phyloP scores from a whole-genome alignment of 2,113 vertebrate species.

The Psilopsiagon aurifrons region DNA sequence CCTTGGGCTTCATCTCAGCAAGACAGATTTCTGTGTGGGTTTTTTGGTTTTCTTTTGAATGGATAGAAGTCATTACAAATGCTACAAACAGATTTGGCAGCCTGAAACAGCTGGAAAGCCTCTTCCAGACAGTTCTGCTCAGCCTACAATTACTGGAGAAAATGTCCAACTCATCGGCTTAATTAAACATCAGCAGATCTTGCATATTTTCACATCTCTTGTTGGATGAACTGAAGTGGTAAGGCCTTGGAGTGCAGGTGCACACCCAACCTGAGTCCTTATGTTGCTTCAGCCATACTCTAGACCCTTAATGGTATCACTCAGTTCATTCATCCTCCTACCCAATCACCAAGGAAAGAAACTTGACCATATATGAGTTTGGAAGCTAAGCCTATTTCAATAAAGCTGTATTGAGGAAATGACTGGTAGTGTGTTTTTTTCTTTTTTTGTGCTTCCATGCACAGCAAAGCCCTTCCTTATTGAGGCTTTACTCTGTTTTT shows the following conservation, averaged over 20 bases:
- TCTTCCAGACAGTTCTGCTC: neutral
- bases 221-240: neutral
- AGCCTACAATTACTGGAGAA: neutral
- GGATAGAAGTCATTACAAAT: neutral
- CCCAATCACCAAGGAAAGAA: neutral
- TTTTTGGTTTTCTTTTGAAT: neutral
- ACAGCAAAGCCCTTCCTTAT: neutral
- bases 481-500: neutral
- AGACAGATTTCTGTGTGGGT: neutral
- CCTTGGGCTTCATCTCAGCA: neutral
- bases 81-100: neutral
- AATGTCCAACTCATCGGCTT: neutral
- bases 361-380: neutral
- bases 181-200: neutral
- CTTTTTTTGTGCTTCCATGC: neutral
- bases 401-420: neutral
- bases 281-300: neutral
- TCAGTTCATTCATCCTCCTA: neutral
- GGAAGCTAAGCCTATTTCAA: neutral
- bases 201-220: neutral
- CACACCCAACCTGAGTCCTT: neutral
- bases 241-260: neutral
- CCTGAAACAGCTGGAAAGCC: neutral
- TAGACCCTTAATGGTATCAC: rapidly evolving
- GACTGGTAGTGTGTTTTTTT: neutral